Base-by-base conservation (phyloP, 2,888 invertebrate genomes). In the Drosophila gaucha region DNA sequence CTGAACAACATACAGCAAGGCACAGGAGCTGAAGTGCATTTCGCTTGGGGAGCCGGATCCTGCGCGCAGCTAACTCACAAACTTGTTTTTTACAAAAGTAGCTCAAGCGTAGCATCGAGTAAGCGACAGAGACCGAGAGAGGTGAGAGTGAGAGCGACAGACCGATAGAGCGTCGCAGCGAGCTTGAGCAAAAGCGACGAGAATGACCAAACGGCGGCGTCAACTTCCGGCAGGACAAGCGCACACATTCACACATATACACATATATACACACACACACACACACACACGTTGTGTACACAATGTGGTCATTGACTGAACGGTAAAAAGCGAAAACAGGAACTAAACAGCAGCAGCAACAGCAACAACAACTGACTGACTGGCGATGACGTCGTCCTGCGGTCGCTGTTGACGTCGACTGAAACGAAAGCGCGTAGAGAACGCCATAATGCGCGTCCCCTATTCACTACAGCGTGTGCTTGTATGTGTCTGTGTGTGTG, bases 281-380 rank as follows among this genome's bases (percentile, higher is more conserved):
- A 63, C 30, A 22, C 22, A 47, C 36, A 16, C 49, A 67, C 73
- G 68, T 66, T 87, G 85, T 85, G 78, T 87, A 83, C 78, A 83
- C 82, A 83, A 83, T 83, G 86, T 85, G 84, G 84, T 85, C 84
- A 88, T 88, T 85, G 84, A 85, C 84, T 85, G 84, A 88, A 86
- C 84, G 86, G 88, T 88, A 86, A 88, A 88, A 88, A 85, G 86
- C 84, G 83, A 88, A 88, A 84, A 88, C 80, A 86, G 88, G 77
- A 88, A 86, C 87, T 63, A 71, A 73, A 74, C 71, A 60, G 67
- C 70, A 71, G 57, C 39, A 60, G 46, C 49, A 38, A 36, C 26
- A 30, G 18, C 24, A 57, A n/a, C 38, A 66, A 18, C 52, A 58
- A 41, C 55, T 16, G 10, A 43, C 39, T 62, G 49, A 52, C 63